These are phyloP conservation scores for Lamprotornis superbus DNA, from an alignment of 2,113 vertebrate genomes.

Conservation along the genomic window DNA sequence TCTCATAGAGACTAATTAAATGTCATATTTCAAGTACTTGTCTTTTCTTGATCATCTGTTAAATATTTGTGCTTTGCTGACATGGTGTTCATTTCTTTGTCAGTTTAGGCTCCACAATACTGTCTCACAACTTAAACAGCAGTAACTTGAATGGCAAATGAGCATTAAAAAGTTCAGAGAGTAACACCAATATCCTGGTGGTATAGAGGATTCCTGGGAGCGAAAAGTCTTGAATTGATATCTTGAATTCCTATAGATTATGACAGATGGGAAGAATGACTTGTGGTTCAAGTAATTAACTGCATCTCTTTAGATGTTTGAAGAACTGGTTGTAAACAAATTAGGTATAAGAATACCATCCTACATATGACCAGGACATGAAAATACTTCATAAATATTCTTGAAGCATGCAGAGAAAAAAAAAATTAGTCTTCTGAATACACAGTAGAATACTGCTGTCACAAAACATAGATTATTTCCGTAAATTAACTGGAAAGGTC, in stretches of 20 bases:
- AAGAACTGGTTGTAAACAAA: neutral
- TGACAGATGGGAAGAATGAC: neutral
- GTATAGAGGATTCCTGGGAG: neutral
- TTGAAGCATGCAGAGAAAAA: neutral
- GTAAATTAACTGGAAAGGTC: neutral
- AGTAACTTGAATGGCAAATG: neutral
- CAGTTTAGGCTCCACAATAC: neutral
- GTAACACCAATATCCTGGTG: neutral
- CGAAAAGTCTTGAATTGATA: neutral
- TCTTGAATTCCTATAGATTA: neutral
- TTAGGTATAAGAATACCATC: neutral
- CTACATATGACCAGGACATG: neutral
- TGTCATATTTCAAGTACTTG: neutral
- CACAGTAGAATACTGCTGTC: neutral
- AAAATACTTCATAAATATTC: neutral
- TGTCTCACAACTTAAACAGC: neutral
- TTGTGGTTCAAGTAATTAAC: neutral
- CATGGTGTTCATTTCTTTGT: neutral
- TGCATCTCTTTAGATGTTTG: neutral
- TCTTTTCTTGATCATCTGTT: neutral
- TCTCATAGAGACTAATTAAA: neutral
- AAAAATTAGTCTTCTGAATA: neutral
- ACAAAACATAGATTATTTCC: neutral
- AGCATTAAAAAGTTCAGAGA: neutral
- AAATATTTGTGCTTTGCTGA: neutral